Evolutionary conservation across 2,113 vertebrate genomes (phyloP).

Genomic region (Podiceps cristatus): DNA sequence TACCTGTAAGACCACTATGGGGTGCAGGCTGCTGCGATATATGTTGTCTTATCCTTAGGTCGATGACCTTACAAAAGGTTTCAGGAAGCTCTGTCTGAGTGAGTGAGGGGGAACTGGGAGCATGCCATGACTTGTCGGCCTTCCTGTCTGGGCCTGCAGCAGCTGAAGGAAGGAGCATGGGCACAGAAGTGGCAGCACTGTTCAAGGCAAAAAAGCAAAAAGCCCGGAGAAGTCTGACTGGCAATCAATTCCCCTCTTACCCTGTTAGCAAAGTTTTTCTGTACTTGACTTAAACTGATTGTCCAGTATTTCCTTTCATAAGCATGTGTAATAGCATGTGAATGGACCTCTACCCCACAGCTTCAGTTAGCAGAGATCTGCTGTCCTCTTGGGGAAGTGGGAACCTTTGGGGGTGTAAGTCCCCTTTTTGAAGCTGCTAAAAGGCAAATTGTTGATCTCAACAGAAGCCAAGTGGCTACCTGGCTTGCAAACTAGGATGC

Average conservation of each 20-base stretch:
- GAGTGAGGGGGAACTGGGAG: fast-evolving
- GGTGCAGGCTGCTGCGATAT: background rate
- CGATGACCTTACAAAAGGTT: background rate
- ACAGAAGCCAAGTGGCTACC: background rate
- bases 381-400: background rate
- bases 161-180: background rate
- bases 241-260: background rate
- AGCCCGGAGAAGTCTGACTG: background rate
- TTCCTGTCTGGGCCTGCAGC: background rate
- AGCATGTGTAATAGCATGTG: background rate
- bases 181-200: background rate
- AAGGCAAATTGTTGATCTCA: background rate
- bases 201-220: background rate
- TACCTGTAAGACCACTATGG: background rate
- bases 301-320: background rate
- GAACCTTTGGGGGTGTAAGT: background rate
- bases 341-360: background rate
- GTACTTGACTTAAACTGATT: background rate
- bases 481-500: background rate
- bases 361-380: background rate
- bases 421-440: background rate
- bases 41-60: background rate
- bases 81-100: background rate
- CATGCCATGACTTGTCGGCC: background rate
- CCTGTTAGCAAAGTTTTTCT: background rate